Conservation (phyloP, 2,888 invertebrate genomes). For the Scaptodrosophila latifasciaeformis region DNA sequence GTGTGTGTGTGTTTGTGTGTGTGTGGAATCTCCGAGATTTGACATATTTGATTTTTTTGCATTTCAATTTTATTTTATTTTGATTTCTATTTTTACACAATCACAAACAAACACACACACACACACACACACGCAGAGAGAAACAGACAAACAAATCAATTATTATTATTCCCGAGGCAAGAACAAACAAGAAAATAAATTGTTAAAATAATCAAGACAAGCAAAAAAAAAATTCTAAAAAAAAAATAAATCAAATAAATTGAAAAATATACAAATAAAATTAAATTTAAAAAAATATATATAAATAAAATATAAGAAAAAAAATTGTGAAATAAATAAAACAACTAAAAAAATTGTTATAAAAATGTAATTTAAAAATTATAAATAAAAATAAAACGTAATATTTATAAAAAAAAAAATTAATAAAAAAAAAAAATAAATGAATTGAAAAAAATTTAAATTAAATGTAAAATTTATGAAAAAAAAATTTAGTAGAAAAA, state of each 20-base stretch:
- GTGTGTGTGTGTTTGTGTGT: too few relatives aligned
- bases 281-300: too few relatives aligned
- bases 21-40: too few relatives aligned
- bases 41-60: too few relatives aligned
- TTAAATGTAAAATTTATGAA: background rate
- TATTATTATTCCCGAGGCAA: conserved; percentile 34
- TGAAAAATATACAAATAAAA: conserved; percentile 33
- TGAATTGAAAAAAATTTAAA: background rate
- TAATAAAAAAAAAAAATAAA: too few relatives aligned
- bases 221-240: conserved; percentile 47
- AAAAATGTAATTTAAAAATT: background rate
- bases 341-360: background rate
- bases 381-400: too few relatives aligned
- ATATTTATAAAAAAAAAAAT: too few relatives aligned
- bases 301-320: too few relatives aligned
- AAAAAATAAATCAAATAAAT: conserved; percentile 41
- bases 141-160: conserved; percentile 56
- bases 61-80: background rate
- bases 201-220: too few relatives aligned
- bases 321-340: background rate
- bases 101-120: too few relatives aligned
- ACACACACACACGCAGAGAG: too few relatives aligned
- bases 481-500: background rate
- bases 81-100: conserved; percentile 48
- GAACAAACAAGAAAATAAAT: too few relatives aligned